phyloP scores from a whole-genome alignment of 1,140 invertebrate genomes.

The Rhizoglyphus robini region DNA sequence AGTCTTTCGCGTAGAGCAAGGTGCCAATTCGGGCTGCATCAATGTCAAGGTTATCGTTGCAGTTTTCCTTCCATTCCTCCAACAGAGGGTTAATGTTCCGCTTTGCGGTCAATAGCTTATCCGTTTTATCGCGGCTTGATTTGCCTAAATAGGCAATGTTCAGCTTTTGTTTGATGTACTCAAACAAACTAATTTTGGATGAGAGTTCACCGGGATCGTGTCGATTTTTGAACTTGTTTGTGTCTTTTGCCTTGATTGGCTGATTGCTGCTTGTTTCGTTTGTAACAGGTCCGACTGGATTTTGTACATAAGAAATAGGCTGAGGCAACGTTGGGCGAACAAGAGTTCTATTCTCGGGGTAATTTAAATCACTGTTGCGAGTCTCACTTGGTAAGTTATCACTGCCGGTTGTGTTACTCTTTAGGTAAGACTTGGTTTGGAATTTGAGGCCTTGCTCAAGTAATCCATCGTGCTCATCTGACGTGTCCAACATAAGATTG shows the following conservation, averaged over 20 bases:
- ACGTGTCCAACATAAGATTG: conserved; percentile 53
- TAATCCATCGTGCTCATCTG: conserved; percentile 47
- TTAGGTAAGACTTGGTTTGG: conserved; percentile 43
- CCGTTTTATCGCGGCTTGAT: not conserved
- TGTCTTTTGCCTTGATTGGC: not conserved
- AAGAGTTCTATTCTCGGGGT: not conserved
- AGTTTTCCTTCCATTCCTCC: not conserved
- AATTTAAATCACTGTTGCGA: conserved; percentile 7
- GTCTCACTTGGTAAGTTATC: conserved; percentile 34
- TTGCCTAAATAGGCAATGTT: not conserved
- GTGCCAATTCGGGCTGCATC: not conserved
- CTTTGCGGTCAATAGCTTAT: not conserved
- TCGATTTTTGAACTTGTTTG: not conserved
- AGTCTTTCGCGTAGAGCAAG: not conserved
- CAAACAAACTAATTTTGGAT: not conserved
- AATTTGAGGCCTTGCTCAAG: conserved; percentile 39
- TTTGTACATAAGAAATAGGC: conserved; percentile 58
- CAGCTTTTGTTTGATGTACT: conserved; percentile 13
- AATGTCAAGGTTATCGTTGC: not conserved
- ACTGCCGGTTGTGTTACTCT: conserved; percentile 30
- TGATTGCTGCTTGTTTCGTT: not conserved
- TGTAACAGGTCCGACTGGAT: conserved; percentile 40
- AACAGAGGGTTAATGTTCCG: not conserved
- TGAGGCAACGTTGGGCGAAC: conserved; percentile 28
- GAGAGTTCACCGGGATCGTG: not conserved